Percentiles rank a stretch among this genome's conserved stretches.
Conservation (phyloP, 2,797 vertebrate species). For the Bradypus variegatus region DNA sequence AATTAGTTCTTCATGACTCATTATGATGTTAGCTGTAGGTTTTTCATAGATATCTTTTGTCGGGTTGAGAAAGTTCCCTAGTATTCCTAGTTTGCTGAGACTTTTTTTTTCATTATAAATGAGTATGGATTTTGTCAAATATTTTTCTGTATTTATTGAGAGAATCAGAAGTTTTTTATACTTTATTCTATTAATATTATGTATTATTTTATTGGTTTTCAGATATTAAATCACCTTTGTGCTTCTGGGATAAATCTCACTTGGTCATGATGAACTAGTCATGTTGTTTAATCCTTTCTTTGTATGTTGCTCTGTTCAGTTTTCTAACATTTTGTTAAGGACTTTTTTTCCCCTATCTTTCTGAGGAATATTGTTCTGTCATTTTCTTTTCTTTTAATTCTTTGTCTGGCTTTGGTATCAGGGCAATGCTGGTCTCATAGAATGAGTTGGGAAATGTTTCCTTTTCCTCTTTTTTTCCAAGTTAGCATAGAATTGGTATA, state of each 20-base stretch:
- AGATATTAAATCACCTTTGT: background rate
- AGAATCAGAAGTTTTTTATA: background rate
- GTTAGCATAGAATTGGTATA: background rate
- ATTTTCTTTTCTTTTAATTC: background rate
- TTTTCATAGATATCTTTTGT: background rate
- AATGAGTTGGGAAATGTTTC: background rate
- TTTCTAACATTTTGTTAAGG: background rate
- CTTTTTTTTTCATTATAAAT: background rate
- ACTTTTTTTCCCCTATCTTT: background rate
- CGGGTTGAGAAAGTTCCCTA: background rate
- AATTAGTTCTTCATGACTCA: background rate
- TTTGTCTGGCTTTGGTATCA: background rate
- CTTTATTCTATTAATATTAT: background rate
- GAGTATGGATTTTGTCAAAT: background rate
- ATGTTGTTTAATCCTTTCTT: background rate
- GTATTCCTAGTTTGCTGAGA: background rate
- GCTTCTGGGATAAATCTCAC: background rate
- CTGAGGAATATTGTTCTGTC: background rate
- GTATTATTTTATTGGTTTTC: background rate
- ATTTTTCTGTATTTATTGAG: background rate
- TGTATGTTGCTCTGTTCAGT: background rate
- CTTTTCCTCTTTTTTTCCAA: background rate
- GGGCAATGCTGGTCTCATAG: background rate
- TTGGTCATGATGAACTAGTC: background rate
- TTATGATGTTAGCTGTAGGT: no score